Percentiles rank a stretch among this genome's conserved stretches.
These are phyloP conservation scores for Poecile montanus DNA, from an alignment of 2,797 vertebrate species.

Conservation along the genomic window DNA sequence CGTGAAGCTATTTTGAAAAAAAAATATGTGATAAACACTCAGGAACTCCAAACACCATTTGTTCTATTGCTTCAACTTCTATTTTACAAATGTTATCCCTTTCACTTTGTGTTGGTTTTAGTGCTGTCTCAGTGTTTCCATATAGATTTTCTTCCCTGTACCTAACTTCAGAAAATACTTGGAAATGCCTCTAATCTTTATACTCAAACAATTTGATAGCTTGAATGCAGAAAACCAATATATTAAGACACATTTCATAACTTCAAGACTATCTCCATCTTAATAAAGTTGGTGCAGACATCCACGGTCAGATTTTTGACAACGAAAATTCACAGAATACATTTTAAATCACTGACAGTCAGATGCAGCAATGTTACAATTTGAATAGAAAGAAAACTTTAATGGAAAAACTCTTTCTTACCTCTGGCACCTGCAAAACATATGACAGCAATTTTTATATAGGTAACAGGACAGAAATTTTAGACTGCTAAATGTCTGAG, in stretches of 20 bases:
- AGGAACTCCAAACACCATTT: neutral
- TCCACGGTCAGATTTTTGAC: neutral
- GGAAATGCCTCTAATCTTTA: neutral
- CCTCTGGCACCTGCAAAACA: neutral
- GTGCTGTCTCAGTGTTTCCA: neutral
- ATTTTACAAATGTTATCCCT: neutral
- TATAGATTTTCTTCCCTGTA: neutral
- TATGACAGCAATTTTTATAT: neutral
- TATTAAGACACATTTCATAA: neutral
- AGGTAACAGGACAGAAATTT: neutral
- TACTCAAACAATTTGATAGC: neutral
- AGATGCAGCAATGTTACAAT: neutral
- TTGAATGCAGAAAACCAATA: neutral
- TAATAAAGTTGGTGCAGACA: neutral
- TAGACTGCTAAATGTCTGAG: neutral
- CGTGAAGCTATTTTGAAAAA: neutral
- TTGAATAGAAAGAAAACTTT: neutral
- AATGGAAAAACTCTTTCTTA: neutral
- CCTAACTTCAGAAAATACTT: neutral
- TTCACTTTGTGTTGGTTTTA: neutral
- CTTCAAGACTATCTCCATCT: neutral
- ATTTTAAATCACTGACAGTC: neutral
- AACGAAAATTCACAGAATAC: neutral
- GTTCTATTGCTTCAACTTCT: neutral
- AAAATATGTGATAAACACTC: neutral